Conservation (phyloP, 2,113 vertebrate genomes). For the Rallus limicola region DNA sequence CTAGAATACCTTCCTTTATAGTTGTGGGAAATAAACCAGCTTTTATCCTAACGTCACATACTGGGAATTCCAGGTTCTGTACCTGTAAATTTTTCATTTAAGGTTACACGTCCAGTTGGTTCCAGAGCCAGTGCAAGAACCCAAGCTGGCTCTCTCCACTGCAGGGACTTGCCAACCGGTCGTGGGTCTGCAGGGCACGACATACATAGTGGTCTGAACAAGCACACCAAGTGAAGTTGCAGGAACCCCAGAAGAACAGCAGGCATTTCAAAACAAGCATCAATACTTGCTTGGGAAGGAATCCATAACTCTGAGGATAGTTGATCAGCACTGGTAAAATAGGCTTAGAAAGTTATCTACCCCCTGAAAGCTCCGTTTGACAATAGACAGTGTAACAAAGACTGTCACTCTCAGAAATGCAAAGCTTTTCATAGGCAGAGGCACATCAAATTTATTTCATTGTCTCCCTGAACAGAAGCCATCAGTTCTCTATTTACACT, state of each 20-base stretch:
- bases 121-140: neutral
- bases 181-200: rapidly evolving
- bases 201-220: neutral
- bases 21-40: neutral
- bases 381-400: neutral
- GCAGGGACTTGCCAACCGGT: neutral
- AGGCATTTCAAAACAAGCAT: neutral
- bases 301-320: neutral
- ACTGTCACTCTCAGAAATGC: neutral
- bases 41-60: neutral
- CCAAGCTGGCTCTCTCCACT: neutral
- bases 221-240: neutral
- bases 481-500: neutral
- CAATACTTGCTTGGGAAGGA: neutral
- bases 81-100: neutral
- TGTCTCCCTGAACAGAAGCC: neutral
- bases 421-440: neutral
- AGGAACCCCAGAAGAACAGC: neutral
- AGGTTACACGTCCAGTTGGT: neutral
- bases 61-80: neutral
- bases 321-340: neutral
- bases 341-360: neutral
- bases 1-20: neutral
- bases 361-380: neutral
- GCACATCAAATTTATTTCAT: neutral